Evolutionary conservation across 2,888 invertebrate genomes (phyloP).

Genomic region (Ophioninae sp.): DNA sequence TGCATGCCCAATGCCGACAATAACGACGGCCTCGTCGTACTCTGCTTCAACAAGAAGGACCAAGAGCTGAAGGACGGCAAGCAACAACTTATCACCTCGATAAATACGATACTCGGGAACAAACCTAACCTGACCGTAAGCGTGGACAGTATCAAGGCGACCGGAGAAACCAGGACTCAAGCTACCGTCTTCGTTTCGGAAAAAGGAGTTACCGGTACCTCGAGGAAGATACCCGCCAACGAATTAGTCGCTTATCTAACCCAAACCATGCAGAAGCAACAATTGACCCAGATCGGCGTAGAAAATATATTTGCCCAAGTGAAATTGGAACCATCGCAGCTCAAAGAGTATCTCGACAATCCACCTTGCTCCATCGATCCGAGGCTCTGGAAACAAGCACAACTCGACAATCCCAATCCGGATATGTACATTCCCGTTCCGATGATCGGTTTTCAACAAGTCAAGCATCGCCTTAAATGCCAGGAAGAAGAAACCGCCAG

Average conservation of each 20-base stretch:
- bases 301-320: constrained; percentile 88
- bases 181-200: constrained; percentile 88
- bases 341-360: constrained; percentile 93
- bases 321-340: constrained; percentile 88
- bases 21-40: constrained; percentile 94
- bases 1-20: constrained; percentile 93
- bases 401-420: constrained; percentile 96
- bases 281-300: constrained; percentile 88
- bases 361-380: constrained; percentile 96
- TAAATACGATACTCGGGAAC: constrained; percentile 89
- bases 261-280: constrained; percentile 87
- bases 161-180: constrained; percentile 91
- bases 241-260: constrained; percentile 88
- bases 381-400: constrained; percentile 97
- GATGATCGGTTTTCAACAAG: constrained; percentile 93
- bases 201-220: constrained; percentile 85
- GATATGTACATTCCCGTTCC: constrained; percentile 95
- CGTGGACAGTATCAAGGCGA: constrained; percentile 89
- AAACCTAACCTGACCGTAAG: constrained; percentile 91
- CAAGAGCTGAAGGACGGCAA: constrained; percentile 85
- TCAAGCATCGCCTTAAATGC: constrained; percentile 90
- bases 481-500: constrained; percentile 92
- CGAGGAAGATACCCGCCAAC: constrained; percentile 87
- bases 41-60: constrained; percentile 92
- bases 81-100: constrained; percentile 83